Conservation (phyloP, 2,888 invertebrate species). For the Cephus nigrinus region DNA sequence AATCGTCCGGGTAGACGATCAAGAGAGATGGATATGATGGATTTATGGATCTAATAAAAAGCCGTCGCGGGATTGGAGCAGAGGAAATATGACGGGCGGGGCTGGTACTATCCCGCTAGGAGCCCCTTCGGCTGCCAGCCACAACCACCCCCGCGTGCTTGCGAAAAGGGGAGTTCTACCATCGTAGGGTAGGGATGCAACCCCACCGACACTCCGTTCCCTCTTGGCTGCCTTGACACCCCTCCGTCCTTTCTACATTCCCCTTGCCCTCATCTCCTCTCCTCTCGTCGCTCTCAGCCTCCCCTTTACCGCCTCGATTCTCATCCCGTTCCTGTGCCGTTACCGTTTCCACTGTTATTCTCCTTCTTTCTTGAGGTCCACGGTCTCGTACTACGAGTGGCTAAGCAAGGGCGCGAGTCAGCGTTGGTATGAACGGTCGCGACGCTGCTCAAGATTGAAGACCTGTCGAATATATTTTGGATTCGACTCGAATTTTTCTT, state of each 20-base stretch:
- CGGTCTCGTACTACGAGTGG: neutral
- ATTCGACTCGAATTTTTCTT: neutral
- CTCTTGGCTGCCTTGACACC: neutral
- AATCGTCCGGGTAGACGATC: constrained; percentile 31
- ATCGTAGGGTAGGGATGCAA: neutral
- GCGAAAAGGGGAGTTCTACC: constrained; percentile 6
- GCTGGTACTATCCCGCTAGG: constrained; percentile 42
- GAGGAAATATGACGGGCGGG: constrained; percentile 66
- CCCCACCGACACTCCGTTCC: neutral
- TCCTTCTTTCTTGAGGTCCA: neutral
- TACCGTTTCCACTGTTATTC: neutral
- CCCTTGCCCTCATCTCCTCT: constrained; percentile 12
- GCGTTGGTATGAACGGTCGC: neutral
- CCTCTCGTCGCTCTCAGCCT: constrained; percentile 16
- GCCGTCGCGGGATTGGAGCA: constrained; percentile 64
- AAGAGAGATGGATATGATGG: constrained; percentile 73
- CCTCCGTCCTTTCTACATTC: constrained; percentile 5
- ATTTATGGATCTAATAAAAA: constrained; percentile 84
- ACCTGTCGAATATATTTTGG: neutral
- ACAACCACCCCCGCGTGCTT: constrained; percentile 49
- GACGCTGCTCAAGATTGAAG: neutral
- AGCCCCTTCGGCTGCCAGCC: constrained; percentile 58
- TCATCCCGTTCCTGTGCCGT: neutral
- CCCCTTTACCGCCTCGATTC: constrained; percentile 1
- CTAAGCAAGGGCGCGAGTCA: neutral